phyloP scores from a whole-genome alignment of 1,140 invertebrate genomes.

The Sogatella furcifera region DNA sequence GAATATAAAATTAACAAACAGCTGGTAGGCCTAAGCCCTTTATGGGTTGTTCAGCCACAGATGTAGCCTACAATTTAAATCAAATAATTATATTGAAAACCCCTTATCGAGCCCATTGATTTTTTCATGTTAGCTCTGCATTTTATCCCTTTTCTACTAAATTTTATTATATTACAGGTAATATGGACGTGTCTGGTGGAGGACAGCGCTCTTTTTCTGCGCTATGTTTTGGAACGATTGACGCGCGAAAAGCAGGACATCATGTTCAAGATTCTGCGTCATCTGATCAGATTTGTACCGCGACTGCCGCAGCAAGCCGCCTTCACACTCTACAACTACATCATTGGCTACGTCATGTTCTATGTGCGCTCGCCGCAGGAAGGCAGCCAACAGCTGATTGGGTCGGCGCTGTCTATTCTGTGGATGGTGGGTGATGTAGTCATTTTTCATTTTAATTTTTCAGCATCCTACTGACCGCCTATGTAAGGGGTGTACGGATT shows the following conservation, averaged over 20 bases:
- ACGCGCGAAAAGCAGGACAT: constrained; percentile 92
- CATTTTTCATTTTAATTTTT: neutral
- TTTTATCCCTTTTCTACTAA: neutral
- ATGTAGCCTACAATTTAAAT: too few species aligned
- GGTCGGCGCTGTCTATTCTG: constrained; percentile 83
- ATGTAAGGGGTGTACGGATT: too few species aligned
- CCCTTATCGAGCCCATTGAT: too few species aligned
- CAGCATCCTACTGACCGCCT: too few species aligned
- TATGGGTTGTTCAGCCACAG: too few species aligned
- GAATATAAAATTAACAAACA: too few species aligned
- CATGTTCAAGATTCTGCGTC: constrained; percentile 87
- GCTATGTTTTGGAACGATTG: constrained; percentile 91
- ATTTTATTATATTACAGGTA: constrained; percentile 44
- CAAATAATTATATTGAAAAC: too few species aligned
- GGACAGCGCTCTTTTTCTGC: constrained; percentile 90
- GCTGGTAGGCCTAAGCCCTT: too few species aligned
- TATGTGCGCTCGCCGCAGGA: constrained; percentile 93
- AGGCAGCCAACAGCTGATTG: constrained; percentile 85
- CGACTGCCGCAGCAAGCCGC: constrained; percentile 94
- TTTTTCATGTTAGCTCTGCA: too few species aligned
- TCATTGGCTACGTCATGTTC: constrained; percentile 99
- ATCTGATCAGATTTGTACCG: constrained; percentile 86
- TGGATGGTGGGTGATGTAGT: constrained; percentile 67
- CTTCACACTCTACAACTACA: constrained; percentile 97
- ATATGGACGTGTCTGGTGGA: constrained; percentile 97